Evolutionary conservation across 1,140 invertebrate genomes (phyloP), one percentile per base, ranked within the genome.

Genomic region (Drosophila subobscura): DNA sequence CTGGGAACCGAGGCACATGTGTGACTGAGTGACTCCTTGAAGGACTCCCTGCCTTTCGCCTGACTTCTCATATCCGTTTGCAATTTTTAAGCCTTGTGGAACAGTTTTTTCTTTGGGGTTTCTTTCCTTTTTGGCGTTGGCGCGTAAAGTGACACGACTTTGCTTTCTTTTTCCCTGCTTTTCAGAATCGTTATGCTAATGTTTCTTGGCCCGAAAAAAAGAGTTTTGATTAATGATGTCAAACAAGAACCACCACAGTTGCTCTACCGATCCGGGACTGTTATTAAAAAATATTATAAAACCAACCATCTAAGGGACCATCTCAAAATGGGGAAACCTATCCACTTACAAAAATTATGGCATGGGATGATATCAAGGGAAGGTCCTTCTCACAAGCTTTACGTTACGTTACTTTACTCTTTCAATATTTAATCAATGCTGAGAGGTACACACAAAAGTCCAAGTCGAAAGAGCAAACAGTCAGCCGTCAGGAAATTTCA

Each of bases 221-320:
- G 77, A 81, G 77, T 90, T 89, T 89, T 89, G 85, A 89, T 89
- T 89, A 89, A 89, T 89, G 85, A 86, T 85, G 54, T 44, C 41
- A 54, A 49, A 51, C 41, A 44, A 81, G 47, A 78, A 44, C 41
- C 42, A 64, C 57, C 63, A 68, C 80, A 85, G 77, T 68, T 84
- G 76, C 51, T 52, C 20, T 52, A 74, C 71, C 71, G 74, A 37
- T 56, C 5, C 40, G 7, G 40, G 47, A 68, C 47, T 70, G 20
- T 68, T 73, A 73, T 64, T 63, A 63, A 51, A 51, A 63, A 54
- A 50, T 61, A 64, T 73, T 50, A 7, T 46, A 44, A 54, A 47
- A 51, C 49, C 33, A 33, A 33, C 4, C 33, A 37, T 12, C 33
- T 33, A 7, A 33, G 29, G 8, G 8, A 29, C 27, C 27, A 6